phyloP scores from a whole-genome alignment of 2,888 invertebrate genomes.

The Salpingus planirostris region DNA sequence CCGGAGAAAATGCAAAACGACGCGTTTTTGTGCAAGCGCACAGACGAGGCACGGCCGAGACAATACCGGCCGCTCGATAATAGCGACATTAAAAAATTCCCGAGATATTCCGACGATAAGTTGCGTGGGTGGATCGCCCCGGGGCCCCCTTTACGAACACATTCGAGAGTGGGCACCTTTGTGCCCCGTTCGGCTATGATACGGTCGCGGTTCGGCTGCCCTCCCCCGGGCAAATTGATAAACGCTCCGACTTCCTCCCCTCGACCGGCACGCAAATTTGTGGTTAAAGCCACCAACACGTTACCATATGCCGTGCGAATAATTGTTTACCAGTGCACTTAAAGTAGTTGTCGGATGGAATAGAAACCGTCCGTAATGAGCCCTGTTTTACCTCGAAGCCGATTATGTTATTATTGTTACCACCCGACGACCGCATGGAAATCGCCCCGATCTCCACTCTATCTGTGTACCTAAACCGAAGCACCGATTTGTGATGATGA shows the following conservation, averaged over 20 bases:
- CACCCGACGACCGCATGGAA: too few relatives aligned
- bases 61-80: slow-evolving; percentile 23
- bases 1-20: too few relatives aligned
- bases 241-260: slow-evolving; percentile 10
- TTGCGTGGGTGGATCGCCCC: slow-evolving; percentile 27
- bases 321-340: slow-evolving; percentile 26
- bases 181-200: slow-evolving; percentile 1
- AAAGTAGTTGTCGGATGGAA: slow-evolving; percentile 16
- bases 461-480: too few relatives aligned
- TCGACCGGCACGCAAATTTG: slow-evolving; percentile 28
- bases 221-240: slow-evolving; percentile 9
- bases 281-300: slow-evolving; percentile 27
- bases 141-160: neutral
- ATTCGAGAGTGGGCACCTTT: slow-evolving; percentile 9
- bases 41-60: too few relatives aligned
- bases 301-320: slow-evolving; percentile 29
- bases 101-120: slow-evolving; percentile 32
- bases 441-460: too few relatives aligned
- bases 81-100: slow-evolving; percentile 40
- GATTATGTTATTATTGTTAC: slow-evolving; percentile 17
- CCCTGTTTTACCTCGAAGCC: slow-evolving; percentile 14
- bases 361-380: slow-evolving; percentile 13
- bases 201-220: neutral
- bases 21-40: too few relatives aligned
- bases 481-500: too few relatives aligned